A percentile compares a stretch with the other conserved stretches of the same genome.
phyloP scores from a whole-genome alignment of 2,888 invertebrate species.

The Eupithecia exiguata region DNA sequence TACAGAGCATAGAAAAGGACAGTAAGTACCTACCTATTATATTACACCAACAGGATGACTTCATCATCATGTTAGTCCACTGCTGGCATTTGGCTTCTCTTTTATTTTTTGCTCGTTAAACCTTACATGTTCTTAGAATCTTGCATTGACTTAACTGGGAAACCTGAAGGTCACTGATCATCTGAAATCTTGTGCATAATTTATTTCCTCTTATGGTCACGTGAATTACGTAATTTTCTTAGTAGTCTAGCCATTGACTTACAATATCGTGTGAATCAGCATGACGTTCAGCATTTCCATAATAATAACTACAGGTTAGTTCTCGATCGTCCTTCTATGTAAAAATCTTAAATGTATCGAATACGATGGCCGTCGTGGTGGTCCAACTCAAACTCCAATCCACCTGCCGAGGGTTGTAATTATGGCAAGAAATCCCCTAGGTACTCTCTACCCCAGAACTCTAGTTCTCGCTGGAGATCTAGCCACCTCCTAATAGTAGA shows the following conservation, averaged over 20 bases:
- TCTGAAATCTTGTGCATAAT: slow-evolving; percentile 1
- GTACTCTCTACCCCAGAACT: too few species aligned
- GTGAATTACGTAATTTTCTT: slow-evolving; percentile 16
- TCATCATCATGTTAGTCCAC: not conserved
- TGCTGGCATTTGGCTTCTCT: too few species aligned
- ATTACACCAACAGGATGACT: not conserved
- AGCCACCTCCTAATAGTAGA: too few species aligned
- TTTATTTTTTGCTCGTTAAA: not conserved
- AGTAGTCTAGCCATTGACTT: slow-evolving; percentile 4
- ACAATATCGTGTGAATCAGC: not conserved
- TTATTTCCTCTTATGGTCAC: slow-evolving; percentile 4
- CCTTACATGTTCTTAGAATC: not conserved
- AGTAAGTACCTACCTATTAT: slow-evolving; percentile 10
- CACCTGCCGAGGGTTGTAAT: too few species aligned
- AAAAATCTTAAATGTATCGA: too few species aligned
- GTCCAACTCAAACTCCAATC: not conserved
- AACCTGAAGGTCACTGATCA: slow-evolving; percentile 7
- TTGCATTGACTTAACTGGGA: not conserved
- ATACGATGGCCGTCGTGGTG: not conserved
- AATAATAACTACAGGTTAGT: not conserved
- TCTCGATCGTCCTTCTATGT: too few species aligned
- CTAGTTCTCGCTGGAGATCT: too few species aligned
- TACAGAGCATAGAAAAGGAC: slow-evolving; percentile 33
- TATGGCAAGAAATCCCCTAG: too few species aligned
- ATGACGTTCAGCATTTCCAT: slow-evolving; percentile 2